phyloP scores from a whole-genome alignment of 2,888 invertebrate species.

The Drosophila crucigera region DNA sequence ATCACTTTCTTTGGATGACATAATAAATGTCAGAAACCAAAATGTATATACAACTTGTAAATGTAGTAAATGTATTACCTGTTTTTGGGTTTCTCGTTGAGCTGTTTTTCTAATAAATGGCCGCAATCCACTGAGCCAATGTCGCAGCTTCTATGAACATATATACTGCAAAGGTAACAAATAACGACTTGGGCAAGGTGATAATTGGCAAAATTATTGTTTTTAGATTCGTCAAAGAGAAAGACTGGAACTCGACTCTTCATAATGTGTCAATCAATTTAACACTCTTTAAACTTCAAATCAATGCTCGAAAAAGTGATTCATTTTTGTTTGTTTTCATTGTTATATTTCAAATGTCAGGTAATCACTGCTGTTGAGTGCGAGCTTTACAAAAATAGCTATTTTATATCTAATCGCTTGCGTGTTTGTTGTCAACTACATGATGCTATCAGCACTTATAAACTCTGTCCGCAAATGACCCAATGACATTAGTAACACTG shows the following conservation, averaged over 20 bases:
- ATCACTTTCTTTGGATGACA: slow-evolving; percentile 64
- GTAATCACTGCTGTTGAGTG: neutral
- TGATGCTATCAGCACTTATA: neutral
- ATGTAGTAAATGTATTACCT: slow-evolving; percentile 10
- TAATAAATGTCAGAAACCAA: slow-evolving; percentile 34
- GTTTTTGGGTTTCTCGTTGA: slow-evolving; percentile 6
- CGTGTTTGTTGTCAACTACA: neutral
- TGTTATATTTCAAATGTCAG: neutral
- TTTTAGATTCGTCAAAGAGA: neutral
- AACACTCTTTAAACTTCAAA: neutral
- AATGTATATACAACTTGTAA: neutral
- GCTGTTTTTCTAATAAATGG: slow-evolving; percentile 20
- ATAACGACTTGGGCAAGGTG: slow-evolving; percentile 25
- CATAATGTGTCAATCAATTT: neutral
- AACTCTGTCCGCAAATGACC: slow-evolving; percentile 7
- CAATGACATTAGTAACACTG: slow-evolving; percentile 18
- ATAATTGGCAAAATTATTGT: slow-evolving; percentile 43
- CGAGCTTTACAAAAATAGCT: neutral
- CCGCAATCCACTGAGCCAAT: slow-evolving; percentile 34
- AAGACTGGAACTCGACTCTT: neutral
- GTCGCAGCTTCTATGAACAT: neutral
- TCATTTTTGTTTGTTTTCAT: neutral
- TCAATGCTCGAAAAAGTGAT: neutral
- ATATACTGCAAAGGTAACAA: slow-evolving; percentile 11
- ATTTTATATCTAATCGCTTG: slow-evolving; percentile 25